Evolutionary conservation across 1,140 invertebrate species (phyloP).

Genomic region (Drosophila albomicans): DNA sequence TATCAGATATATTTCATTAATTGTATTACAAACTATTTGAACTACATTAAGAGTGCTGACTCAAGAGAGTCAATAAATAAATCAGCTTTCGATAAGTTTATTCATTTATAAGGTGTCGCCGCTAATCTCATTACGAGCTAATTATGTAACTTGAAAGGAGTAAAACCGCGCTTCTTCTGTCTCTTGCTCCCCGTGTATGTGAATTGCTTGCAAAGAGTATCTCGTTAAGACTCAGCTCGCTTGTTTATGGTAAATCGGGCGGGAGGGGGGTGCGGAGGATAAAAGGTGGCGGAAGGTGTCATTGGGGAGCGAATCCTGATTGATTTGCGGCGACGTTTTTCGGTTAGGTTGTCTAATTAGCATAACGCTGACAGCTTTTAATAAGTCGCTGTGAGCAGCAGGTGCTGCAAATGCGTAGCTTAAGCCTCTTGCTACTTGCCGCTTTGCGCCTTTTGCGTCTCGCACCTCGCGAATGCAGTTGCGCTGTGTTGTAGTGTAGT

Average conservation of each 20-base stretch:
- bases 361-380: constrained; percentile 70
- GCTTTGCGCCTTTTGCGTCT: background rate
- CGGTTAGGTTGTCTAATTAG: constrained; percentile 58
- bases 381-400: constrained; percentile 56
- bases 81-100: no score
- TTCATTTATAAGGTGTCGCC: no score
- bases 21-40: no score
- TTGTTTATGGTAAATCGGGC: background rate
- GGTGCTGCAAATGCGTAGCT: constrained; percentile 57
- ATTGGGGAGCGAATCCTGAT: constrained; percentile 41
- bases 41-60: no score
- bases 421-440: background rate
- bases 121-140: background rate
- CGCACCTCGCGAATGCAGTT: constrained; percentile 26
- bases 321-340: constrained; percentile 67
- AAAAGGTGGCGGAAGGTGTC: background rate
- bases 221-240: background rate
- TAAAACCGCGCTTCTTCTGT: background rate
- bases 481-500: constrained; percentile 47
- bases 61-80: no score
- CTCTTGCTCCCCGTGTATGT: background rate
- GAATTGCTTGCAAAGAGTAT: constrained; percentile 3
- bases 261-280: background rate
- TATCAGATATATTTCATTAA: no score
- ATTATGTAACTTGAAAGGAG: background rate